Evolutionary conservation across 92 coral and sea anemone genomes (phyloP), one percentile per base, ranked within the genome.

Genomic region (Bergia puertoricense): DNA sequence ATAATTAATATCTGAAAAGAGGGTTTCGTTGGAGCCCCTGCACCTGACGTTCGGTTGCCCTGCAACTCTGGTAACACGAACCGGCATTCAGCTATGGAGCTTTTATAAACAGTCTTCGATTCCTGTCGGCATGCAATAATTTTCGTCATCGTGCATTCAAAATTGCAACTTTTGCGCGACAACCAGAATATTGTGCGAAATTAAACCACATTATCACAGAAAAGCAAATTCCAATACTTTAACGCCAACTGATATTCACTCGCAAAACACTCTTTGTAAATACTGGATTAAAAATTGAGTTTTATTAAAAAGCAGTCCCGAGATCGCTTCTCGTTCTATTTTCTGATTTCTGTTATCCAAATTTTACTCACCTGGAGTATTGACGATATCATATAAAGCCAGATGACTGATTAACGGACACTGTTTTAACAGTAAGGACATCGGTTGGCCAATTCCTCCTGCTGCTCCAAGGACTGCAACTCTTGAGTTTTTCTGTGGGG

Each of bases 391-490:
- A 80, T 95, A 97, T 93, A 97, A 91, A 66, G 99, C 96, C 75
- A 97, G 94, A 92, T 97, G 97, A 88, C 93, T 93, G 74, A 97
- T 96, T 54, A 94, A 86, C 8, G 99, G 98, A 11, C 93, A 95
- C 89, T 95, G 96, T 80, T 97, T 97, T 85, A 97, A 89, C 68
- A 97, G 91, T 69, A 97, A 90, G 36, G 99, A 95, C 98, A 97
- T 94, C 2, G 99, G 99, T 86, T 97, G 99, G 23, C 99, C 99
- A 68, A 97, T 97, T 46, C 99, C 99, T 39, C 99, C 99, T 5
- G 99, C 99, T 43, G 99, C 99, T 76, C 99, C 99, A 37, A 97
- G 94, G n/a, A 97, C 97, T 73, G 99, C 99, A 72, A 97, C 99
- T 90, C 94, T 97, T 69, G 97, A 94, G 80, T 91, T 94, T 77